Evolutionary conservation across 2,113 vertebrate genomes (phyloP), one percentile per base, ranked within the genome.

Genomic region (rat (Rattus norvegicus)): DNA sequence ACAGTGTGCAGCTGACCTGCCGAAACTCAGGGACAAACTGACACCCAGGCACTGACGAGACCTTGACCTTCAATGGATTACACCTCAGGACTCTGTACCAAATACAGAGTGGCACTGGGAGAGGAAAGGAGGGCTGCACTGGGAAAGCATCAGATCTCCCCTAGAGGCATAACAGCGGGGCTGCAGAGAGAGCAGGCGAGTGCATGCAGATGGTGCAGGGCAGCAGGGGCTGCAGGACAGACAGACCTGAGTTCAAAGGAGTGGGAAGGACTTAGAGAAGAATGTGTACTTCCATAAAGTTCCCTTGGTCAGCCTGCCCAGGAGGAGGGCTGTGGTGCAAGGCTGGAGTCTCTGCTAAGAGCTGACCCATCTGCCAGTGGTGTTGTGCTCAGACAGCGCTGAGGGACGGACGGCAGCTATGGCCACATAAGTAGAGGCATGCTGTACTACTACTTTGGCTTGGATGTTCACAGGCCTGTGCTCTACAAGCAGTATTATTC

Each of bases 401-500:
- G 28, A 11, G 24, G 5, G 76, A 47, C 14, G 5, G 76, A 47
- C 14, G 19, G 36, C 52, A 1, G 14, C 47, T 26, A 47, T 36
- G 19, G 26, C 33, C 26, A 52, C 26, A 33, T 56, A 59, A 39
- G 56, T 36, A 4, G 7, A 7, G 54, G 67, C 33, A 16, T 3
- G 33, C 12, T 88, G 47, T 52, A n/a, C 6, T 12, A 22, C 12
- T 9, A 84, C 39, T 61, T 1, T 36, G 81, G 84, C 5, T 67
- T 1, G 14, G 59, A 26, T 11, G 9, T 47, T 65, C 33, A 12
- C 6, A 7, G 5, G 90, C 26, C n/a, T 17, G 2, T 10, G 12
- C 17, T 84, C 75, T 61, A 56, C 0, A 19, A 3, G 4, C 17
- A 5, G n/a, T 24, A 22, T 0, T 39, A 43, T 17, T 10, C 16